Evolutionary conservation across 2,797 vertebrate genomes (phyloP), one percentile per base, ranked within the genome.

Genomic region (Remorina albescens): DNA sequence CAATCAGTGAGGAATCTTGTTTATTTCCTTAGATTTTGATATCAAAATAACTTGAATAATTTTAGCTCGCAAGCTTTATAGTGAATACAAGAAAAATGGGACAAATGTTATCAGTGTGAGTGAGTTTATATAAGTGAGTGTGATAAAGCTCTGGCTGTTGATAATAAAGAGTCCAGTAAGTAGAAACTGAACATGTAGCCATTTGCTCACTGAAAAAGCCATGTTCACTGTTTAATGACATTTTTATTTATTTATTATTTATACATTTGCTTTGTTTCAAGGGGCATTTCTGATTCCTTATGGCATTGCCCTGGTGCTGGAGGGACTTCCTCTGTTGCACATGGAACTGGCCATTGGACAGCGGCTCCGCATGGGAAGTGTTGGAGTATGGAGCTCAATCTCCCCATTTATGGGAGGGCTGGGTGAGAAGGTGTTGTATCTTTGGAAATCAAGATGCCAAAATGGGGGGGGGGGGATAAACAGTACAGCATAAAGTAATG

Each of bases 251-350:
- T 6, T n/a, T 54, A n/a, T 32, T 32, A 32, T 13, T 51, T 15
- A 30, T 8, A 15, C 15, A 9, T 26, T 25, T 70, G 28, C 55
- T 44, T 83, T 18, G 47, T 83, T 68, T 6, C 83, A 61, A 96
- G 96, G 96, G 4, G 95, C 96, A 0, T 97, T 97, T 86, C 89
- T 97, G 78, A 93, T 97, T 53, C 96, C 96, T 3, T 97, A 96
- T 61, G 1, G 90, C 67, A 87, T 96, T 0, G 95, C 95, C 2
- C 87, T 97, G 78, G 73, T 95, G 75, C 89, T 96, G 0, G 95
- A 96, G 91, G 96, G 96, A 58, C 94, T 96, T 49, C 96, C 96
- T 0, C 74, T 97, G 54, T 86, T 97, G 56, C 86, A 96, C 54
- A 87, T 97, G 0, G 96, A 97, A 74, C 84, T 97, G 12, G 95